Evolutionary conservation across 2,797 vertebrate species (phyloP).

Genomic region (Gastrophryne carolinensis): DNA sequence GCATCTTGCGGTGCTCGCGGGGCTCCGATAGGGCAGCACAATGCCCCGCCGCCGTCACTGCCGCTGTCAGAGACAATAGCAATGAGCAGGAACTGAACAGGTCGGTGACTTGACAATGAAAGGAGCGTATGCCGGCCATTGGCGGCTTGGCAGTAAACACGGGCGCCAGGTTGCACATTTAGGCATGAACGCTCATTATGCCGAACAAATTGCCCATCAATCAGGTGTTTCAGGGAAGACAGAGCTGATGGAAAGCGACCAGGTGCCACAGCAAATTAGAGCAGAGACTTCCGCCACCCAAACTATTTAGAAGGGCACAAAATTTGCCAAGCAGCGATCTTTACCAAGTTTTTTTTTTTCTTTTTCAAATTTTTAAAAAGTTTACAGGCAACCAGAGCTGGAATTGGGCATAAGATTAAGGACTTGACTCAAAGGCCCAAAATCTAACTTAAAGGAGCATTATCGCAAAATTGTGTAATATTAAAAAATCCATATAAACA

Average conservation of each 20-base stretch:
- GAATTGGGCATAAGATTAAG: too few species aligned
- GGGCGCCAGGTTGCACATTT: conserved; percentile 41
- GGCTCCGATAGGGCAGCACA: conserved; percentile 4
- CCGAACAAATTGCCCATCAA: conserved; percentile 40
- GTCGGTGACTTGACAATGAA: conserved; percentile 41
- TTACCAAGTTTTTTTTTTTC: too few species aligned
- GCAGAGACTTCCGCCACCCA: background rate
- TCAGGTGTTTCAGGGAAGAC: conserved; percentile 42
- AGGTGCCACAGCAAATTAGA: conserved; percentile 4
- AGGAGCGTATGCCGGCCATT: conserved; percentile 37
- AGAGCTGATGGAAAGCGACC: conserved; percentile 13
- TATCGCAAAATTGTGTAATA: too few species aligned
- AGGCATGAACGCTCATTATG: conserved; percentile 45
- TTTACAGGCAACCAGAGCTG: too few species aligned
- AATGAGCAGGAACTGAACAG: conserved; percentile 14
- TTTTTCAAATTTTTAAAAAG: too few species aligned
- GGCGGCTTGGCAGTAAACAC: conserved; percentile 27
- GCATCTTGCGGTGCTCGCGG: background rate
- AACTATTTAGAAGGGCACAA: too few species aligned
- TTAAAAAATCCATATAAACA: too few species aligned
- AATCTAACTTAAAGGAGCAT: too few species aligned
- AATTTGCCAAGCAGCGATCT: too few species aligned
- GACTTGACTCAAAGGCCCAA: too few species aligned
- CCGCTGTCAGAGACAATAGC: conserved; percentile 1
- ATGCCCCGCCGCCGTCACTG: background rate